Base-by-base conservation (phyloP, 1,140 invertebrate species). In the Drosophila insularis region DNA sequence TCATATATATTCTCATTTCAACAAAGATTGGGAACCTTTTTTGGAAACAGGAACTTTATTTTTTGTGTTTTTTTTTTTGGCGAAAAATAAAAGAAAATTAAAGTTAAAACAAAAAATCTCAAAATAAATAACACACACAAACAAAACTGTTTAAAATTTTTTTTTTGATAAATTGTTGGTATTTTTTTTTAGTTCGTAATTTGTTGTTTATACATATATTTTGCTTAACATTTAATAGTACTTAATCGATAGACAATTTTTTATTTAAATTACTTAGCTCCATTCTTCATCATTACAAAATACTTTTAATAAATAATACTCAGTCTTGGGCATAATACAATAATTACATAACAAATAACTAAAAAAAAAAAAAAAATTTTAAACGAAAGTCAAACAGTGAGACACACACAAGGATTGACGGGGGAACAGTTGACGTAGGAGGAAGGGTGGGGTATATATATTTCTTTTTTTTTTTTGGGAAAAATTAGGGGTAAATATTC, bases 251-350 rank as follows among this genome's bases (percentile, higher is more conserved):
- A 81, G 78, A 80, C 74, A 85, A 65, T 35, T 35, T 31, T 77
- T 31, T 77, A 70, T 13, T 37, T 73, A 69, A 62, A 66, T 61
- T 63, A 46, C 17, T 43, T 56, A 50, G 17, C 43, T 50, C 43
- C 43, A 80, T 68, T 87, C 65, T 62, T 32, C 55, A 72, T 67
- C 67, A 78, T 82, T 50, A 50, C 11, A 50, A 82, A 56, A 81
- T 59, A 67, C 70, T 77, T 27, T 87, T 64, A 86, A 82, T 87
- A 86, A 85, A 85, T 86, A 86, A 85, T 86, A 85, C 81, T 85
- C 81, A 85, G 81, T 85, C 81, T 85, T 85, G 81, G 43, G 67
- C 70, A 77, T 78, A 80, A 74, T 74, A 74, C 71, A 74, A 74
- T 66, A 74, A 74, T 76, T 58, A 58, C 55, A 84, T 86, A 87